phyloP scores from a whole-genome alignment of 2,113 vertebrate species.

The Cacatua alba region DNA sequence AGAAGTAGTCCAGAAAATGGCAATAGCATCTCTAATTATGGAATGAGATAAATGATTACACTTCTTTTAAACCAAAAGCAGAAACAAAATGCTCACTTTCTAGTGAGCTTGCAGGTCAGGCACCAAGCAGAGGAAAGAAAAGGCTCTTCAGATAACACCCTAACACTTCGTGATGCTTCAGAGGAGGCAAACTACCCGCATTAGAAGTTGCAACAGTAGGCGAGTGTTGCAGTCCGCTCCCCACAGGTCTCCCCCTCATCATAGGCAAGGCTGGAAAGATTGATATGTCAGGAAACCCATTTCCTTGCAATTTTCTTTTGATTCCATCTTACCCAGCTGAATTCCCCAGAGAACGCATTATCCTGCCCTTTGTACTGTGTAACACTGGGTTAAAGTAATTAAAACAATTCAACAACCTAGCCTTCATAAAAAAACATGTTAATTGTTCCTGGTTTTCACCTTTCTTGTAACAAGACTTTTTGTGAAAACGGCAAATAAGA shows the following conservation, averaged over 20 bases:
- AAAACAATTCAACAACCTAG: too few relatives aligned
- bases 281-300: background rate
- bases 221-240: accelerated
- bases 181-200: too few relatives aligned
- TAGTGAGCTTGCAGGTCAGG: background rate
- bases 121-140: background rate
- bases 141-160: background rate
- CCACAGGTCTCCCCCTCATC: too few relatives aligned
- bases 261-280: background rate
- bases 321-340: background rate
- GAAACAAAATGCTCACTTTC: background rate
- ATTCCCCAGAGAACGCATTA: background rate
- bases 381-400: background rate
- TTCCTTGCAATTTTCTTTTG: background rate
- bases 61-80: background rate
- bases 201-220: accelerated
- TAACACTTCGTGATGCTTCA: accelerated
- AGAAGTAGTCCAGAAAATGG: background rate
- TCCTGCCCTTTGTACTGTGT: background rate
- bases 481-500: background rate
- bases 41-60: background rate
- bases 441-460: background rate
- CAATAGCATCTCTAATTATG: background rate
- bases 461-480: background rate
- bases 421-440: background rate